Evolutionary conservation across 2,113 vertebrate genomes (phyloP).

Genomic region (Anhinga rufa): DNA sequence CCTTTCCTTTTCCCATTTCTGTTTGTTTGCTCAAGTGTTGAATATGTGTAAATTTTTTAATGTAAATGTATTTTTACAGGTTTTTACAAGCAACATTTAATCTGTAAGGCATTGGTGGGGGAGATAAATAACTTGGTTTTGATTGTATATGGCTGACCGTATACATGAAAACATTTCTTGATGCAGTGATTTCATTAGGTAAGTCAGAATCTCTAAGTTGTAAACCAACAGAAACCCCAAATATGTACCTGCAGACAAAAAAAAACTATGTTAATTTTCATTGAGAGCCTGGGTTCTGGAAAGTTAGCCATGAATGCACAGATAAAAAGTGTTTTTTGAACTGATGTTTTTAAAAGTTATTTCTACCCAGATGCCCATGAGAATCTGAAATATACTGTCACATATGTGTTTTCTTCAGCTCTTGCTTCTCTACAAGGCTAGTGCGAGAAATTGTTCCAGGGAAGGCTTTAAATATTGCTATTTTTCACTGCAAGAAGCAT

Average conservation of each 20-base stretch:
- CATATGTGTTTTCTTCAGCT: constrained; percentile 4
- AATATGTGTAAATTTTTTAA: background rate
- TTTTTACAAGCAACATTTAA: background rate
- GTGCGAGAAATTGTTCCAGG: background rate
- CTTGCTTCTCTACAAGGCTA: background rate
- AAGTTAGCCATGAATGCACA: background rate
- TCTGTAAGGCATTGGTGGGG: background rate
- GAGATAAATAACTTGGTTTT: background rate
- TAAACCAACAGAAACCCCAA: background rate
- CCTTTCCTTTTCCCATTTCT: background rate
- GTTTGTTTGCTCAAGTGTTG: background rate
- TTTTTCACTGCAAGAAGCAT: background rate
- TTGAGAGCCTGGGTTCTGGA: background rate
- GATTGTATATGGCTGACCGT: background rate
- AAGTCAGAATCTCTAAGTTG: background rate
- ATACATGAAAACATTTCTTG: background rate
- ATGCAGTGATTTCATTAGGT: background rate
- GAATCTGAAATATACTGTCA: constrained; percentile 6
- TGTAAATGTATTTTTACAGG: background rate
- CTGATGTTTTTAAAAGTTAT: background rate
- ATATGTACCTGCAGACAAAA: background rate
- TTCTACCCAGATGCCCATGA: background rate
- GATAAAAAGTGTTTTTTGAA: background rate
- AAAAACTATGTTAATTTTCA: background rate
- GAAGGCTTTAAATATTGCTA: constrained; percentile 6